These are phyloP conservation scores for Australoheros scitulus DNA, from an alignment of 2,113 vertebrate species.

Conservation along the genomic window DNA sequence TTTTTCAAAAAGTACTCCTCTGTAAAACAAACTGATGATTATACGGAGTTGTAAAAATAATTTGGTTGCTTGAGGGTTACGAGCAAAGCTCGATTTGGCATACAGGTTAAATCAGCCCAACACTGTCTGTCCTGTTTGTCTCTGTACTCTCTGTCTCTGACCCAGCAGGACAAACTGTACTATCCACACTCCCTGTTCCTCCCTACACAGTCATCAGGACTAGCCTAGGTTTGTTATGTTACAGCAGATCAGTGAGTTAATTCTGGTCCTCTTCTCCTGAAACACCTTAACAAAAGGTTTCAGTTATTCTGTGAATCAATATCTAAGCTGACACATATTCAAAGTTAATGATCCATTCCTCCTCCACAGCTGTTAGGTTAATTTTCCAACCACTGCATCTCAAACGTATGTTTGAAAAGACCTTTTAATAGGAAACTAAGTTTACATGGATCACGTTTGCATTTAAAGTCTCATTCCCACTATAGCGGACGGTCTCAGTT, in stretches of 20 bases:
- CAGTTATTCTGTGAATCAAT: not conserved
- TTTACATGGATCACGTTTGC: not conserved
- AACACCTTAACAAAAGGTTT: not conserved
- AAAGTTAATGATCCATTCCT: conserved; percentile 49
- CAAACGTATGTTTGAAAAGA: not conserved
- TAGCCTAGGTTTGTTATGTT: not conserved
- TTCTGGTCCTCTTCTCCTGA: not conserved
- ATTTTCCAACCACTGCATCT: conserved; percentile 29
- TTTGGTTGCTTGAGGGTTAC: not conserved
- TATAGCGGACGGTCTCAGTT: not conserved
- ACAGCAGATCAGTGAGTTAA: not conserved
- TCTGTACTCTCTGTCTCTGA: not conserved
- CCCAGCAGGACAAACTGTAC: not conserved
- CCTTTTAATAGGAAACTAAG: conserved; percentile 19
- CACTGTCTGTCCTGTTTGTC: not conserved
- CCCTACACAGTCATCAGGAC: not conserved
- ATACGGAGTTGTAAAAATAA: not conserved
- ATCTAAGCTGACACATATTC: not conserved
- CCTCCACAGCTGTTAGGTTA: conserved; percentile 15
- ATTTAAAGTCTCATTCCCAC: not conserved
- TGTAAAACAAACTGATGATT: not conserved
- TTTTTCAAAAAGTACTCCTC: not conserved
- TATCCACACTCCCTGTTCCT: not conserved
- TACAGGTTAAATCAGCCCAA: not conserved
- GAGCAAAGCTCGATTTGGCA: not conserved